Evolutionary conservation across 2,113 vertebrate species (phyloP), one percentile per base, ranked within the genome.

Genomic region (Apaloderma vittatum): DNA sequence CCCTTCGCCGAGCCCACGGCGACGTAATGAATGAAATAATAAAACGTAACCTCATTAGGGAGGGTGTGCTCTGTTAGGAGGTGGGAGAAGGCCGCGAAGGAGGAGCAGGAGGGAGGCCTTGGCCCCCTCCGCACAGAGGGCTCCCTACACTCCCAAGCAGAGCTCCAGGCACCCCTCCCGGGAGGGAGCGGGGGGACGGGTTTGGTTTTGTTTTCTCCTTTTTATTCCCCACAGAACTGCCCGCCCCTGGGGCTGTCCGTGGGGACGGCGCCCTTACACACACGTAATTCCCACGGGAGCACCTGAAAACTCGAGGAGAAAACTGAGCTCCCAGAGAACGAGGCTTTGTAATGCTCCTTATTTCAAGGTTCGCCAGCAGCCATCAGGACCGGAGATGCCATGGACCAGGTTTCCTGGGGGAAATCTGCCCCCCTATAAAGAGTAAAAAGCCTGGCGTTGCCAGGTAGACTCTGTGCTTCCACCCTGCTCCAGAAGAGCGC

Each of bases 371-470:
- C 8, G 7, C 23, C 74, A 30, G 14, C 27, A 51, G 40, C 16
- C 22, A 5, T 6, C 22, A 11, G 11, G n/a, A 5, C 4, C 4
- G n/a, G 17, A 36, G 54, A 12, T 12, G 3, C 22, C 30, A 2
- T 1, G 4, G 49, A 18, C 3, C 36, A 6, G 6, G 12, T 6
- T n/a, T 40, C 13, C 15, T 57, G 52, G 0, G 11, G 6, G n/a
- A 22, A 32, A 15, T 36, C 21, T 45, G 30, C 27, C 59, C 68
- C 0, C 7, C 1, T 3, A 22, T 7, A 1, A 1, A 2, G 18
- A 52, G 26, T 2, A 3, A 32, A 70, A 70, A 22, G 37, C 70
- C 62, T n/a, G n/a, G n/a, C n/a, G 49, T 5, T 0, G 2, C n/a
- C 13, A 8, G 9, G 29, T 7, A 24, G 45, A 24, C 23, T 34